These are phyloP conservation scores for Hypanus sabinus DNA, from an alignment of 2,113 vertebrate species.

Conservation along the genomic window DNA sequence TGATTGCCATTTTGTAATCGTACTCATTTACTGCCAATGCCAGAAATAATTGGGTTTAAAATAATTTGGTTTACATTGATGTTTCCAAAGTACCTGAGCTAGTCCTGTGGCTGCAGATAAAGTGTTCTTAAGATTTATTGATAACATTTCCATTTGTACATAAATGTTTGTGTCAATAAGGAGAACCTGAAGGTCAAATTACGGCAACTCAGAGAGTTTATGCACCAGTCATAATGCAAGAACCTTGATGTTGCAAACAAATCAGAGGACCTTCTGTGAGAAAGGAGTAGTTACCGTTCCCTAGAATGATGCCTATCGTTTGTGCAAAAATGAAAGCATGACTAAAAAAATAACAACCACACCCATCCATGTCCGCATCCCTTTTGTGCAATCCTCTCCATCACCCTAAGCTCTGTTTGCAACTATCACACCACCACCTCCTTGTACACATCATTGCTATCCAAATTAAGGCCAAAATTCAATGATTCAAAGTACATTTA, in stretches of 20 bases:
- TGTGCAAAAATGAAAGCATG: neutral
- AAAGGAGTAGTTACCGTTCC: neutral
- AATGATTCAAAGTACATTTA: too few relatives aligned
- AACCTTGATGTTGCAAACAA: neutral
- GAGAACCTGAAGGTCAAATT: conserved; percentile 4
- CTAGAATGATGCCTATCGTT: neutral
- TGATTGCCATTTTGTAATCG: neutral
- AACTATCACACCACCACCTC: too few relatives aligned
- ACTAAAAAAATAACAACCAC: neutral
- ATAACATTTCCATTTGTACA: neutral
- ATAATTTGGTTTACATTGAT: conserved; percentile 17
- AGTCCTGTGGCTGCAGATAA: neutral
- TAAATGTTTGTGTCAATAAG: neutral
- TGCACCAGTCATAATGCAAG: neutral
- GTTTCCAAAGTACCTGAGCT: neutral
- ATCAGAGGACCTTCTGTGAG: neutral
- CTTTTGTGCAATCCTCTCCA: too few relatives aligned
- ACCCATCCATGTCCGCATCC: neutral
- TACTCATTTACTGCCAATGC: neutral
- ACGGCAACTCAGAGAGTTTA: neutral
- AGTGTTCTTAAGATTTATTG: neutral
- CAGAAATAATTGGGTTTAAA: conserved; percentile 1
- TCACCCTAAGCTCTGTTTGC: too few relatives aligned
- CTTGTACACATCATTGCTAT: too few relatives aligned
- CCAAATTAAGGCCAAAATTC: neutral